A percentile compares a stretch with the other conserved stretches of the same genome.
Conservation (phyloP, 2,797 vertebrate genomes). For the Dryobates pubescens region DNA sequence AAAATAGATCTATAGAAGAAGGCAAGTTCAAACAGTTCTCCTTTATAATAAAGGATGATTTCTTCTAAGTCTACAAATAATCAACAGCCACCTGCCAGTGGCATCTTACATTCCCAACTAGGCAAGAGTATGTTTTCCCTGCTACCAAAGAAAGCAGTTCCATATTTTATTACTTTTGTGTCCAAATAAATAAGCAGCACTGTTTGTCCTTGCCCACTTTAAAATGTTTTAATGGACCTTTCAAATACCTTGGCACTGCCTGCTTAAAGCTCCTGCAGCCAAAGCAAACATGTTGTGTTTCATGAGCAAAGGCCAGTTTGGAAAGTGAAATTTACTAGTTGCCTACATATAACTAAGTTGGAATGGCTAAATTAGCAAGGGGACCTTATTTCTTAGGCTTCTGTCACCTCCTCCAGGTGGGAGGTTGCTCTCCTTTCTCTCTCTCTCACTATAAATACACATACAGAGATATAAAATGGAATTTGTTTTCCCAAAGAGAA, state of each 20-base stretch:
- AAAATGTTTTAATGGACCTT: conserved; percentile 38
- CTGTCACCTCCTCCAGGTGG: conserved; percentile 39
- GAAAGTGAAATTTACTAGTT: conserved; percentile 47
- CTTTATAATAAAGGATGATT: background rate
- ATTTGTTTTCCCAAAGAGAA: background rate
- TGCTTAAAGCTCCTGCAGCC: conserved; percentile 29
- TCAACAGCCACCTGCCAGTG: background rate
- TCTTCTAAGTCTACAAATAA: background rate
- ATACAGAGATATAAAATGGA: background rate
- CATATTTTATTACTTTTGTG: background rate
- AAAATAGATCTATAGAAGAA: background rate
- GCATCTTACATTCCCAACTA: background rate
- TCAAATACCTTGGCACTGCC: conserved; percentile 49
- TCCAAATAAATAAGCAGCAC: background rate
- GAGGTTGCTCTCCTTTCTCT: background rate
- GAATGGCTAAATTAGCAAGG: conserved; percentile 31
- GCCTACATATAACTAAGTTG: conserved; percentile 14
- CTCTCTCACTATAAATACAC: background rate
- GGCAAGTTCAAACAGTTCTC: background rate
- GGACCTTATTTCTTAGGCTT: conserved; percentile 52
- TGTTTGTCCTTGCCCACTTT: background rate
- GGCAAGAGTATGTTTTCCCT: background rate
- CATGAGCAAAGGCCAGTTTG: conserved; percentile 45
- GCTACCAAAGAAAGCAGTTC: background rate
- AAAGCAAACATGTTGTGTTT: conserved; percentile 60